phyloP scores from a whole-genome alignment of 1,140 invertebrate genomes.

The Gonatopus flavifemur region DNA sequence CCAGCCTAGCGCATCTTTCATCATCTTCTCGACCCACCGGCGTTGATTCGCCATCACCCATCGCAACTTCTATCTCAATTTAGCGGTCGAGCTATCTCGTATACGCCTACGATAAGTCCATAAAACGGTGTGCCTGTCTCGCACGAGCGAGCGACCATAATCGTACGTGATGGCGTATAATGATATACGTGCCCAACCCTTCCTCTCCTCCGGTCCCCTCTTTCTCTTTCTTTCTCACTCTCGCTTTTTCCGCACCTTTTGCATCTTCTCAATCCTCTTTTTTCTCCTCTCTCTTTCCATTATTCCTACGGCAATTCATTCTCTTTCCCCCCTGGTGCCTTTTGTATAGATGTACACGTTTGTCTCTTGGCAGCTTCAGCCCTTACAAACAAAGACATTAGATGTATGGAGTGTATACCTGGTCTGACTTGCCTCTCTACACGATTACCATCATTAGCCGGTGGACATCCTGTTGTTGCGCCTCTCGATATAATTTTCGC shows the following conservation, averaged over 20 bases:
- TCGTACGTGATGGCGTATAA: constrained; percentile 39
- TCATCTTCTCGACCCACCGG: neutral
- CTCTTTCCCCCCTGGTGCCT: constrained; percentile 8
- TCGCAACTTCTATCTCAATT: constrained; percentile 38
- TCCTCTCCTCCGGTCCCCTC: constrained; percentile 7
- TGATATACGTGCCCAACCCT: constrained; percentile 35
- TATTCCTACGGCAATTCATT: neutral
- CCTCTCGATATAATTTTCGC: constrained; percentile 26
- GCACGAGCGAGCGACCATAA: constrained; percentile 33
- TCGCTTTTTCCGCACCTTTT: neutral
- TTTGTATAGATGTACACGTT: constrained; percentile 1
- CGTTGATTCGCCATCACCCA: constrained; percentile 14
- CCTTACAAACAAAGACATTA: constrained; percentile 39
- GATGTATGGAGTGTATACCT: too few species aligned
- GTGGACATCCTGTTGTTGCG: constrained; percentile 29
- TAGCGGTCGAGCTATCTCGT: constrained; percentile 31
- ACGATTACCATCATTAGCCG: constrained; percentile 36
- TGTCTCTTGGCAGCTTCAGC: neutral
- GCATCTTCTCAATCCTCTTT: neutral
- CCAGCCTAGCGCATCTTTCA: neutral
- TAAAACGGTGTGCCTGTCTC: constrained; percentile 28
- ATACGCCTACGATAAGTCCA: constrained; percentile 36
- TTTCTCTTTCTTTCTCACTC: constrained; percentile 10
- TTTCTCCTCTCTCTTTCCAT: neutral
- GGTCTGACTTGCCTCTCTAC: too few species aligned